phyloP scores from a whole-genome alignment of 1,140 invertebrate species.

The Bombyx mori region DNA sequence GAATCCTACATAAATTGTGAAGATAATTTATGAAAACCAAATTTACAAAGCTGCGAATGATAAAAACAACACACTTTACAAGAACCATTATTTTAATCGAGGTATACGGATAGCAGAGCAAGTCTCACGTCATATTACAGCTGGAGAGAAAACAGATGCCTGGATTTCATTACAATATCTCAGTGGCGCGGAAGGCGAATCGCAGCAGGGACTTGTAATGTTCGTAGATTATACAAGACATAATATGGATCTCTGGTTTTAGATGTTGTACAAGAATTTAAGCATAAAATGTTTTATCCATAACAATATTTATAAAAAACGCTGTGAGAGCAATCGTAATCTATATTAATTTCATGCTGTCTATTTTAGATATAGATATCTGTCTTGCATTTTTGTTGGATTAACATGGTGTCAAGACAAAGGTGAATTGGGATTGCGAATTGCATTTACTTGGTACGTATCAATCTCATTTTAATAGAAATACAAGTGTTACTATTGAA shows the following conservation, averaged over 20 bases:
- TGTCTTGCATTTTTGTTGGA: too few relatives aligned
- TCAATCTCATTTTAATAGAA: too few relatives aligned
- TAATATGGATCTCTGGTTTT: slow-evolving; percentile 10
- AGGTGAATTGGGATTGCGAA: too few relatives aligned
- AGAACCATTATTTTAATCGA: slow-evolving; percentile 42
- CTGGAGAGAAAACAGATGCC: slow-evolving; percentile 58
- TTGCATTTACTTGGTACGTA: too few relatives aligned
- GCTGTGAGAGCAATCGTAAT: too few relatives aligned
- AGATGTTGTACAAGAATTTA: not conserved
- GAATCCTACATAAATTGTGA: too few relatives aligned
- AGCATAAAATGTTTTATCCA: too few relatives aligned
- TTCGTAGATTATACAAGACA: slow-evolving; percentile 50
- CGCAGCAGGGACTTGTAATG: slow-evolving; percentile 46
- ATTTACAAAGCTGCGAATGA: not conserved
- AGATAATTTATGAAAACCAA: not conserved
- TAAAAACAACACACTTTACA: slow-evolving; percentile 7
- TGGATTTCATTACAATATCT: slow-evolving; percentile 63
- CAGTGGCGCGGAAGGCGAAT: slow-evolving; percentile 49
- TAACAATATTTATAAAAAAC: too few relatives aligned
- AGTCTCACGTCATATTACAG: slow-evolving; percentile 51
- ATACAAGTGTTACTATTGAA: too few relatives aligned
- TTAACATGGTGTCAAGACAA: too few relatives aligned
- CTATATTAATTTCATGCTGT: too few relatives aligned
- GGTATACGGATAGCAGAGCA: slow-evolving; percentile 41
- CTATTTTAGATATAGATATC: too few relatives aligned